A percentile compares a stretch with the other conserved stretches of the same genome.
These are phyloP conservation scores for Mustela nigripes DNA, from an alignment of 2,113 vertebrate species.

Conservation along the genomic window DNA sequence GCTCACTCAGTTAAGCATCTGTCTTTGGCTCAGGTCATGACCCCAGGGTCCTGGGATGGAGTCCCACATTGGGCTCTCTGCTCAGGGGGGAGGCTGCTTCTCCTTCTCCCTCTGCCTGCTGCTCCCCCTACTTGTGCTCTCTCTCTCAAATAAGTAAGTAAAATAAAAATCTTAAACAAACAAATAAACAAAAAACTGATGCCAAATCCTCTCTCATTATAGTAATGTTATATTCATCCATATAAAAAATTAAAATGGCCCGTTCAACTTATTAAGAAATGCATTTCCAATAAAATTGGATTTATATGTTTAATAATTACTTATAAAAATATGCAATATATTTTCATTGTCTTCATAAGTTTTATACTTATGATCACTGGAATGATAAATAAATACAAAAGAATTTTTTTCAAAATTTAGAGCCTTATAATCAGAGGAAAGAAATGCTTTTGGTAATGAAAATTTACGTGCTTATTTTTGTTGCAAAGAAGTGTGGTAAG, in stretches of 20 bases:
- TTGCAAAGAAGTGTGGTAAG: neutral
- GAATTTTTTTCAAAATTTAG: neutral
- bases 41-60: too few species aligned
- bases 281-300: conserved; percentile 4
- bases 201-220: neutral
- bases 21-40: too few species aligned
- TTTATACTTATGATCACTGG: neutral
- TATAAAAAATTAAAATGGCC: neutral
- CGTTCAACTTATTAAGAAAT: neutral
- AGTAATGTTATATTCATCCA: neutral
- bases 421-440: neutral
- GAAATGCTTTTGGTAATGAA: neutral
- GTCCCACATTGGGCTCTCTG: too few species aligned
- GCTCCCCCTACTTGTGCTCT: too few species aligned
- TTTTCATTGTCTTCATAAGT: neutral
- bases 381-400: neutral
- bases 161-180: too few species aligned
- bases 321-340: neutral
- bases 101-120: too few species aligned
- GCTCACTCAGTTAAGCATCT: too few species aligned
- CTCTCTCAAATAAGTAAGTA: too few species aligned
- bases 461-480: neutral
- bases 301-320: neutral
- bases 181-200: neutral
- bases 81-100: too few species aligned